These are phyloP conservation scores for Xenops minutus DNA, from an alignment of 2,797 vertebrate species.

Conservation along the genomic window DNA sequence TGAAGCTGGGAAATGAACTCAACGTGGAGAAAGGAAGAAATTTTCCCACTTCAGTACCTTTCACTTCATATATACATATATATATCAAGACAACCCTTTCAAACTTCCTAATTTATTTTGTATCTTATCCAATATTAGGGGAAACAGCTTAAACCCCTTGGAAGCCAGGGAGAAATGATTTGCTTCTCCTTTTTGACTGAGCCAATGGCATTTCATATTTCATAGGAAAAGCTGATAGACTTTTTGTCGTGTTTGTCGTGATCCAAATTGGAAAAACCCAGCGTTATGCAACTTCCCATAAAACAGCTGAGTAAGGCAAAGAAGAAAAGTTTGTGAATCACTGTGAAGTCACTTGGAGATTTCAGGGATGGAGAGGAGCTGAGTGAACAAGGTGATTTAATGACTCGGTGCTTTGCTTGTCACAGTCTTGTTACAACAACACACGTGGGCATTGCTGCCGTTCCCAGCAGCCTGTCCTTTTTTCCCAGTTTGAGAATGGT, in stretches of 20 bases:
- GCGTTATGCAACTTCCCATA: not conserved
- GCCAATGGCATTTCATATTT: not conserved
- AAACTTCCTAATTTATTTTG: fast-evolving
- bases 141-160: not conserved
- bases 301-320: not conserved
- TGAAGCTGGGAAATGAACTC: not conserved
- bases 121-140: not conserved
- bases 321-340: not conserved
- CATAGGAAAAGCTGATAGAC: not conserved
- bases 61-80: not conserved
- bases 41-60: not conserved
- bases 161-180: not conserved
- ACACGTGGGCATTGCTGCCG: not conserved
- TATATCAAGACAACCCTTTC: not conserved
- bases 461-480: not conserved
- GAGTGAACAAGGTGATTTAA: not conserved
- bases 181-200: not conserved
- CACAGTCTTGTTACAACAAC: fast-evolving
- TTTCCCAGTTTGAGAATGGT: not conserved
- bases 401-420: not conserved
- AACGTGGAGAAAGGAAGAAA: fast-evolving
- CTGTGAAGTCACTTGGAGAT: not conserved
- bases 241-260: fast-evolving
- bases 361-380: not conserved
- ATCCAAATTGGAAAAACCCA: not conserved